Evolutionary conservation across 2,113 vertebrate species (phyloP), one percentile per base, ranked within the genome.

Genomic region (Propithecus coquereli): DNA sequence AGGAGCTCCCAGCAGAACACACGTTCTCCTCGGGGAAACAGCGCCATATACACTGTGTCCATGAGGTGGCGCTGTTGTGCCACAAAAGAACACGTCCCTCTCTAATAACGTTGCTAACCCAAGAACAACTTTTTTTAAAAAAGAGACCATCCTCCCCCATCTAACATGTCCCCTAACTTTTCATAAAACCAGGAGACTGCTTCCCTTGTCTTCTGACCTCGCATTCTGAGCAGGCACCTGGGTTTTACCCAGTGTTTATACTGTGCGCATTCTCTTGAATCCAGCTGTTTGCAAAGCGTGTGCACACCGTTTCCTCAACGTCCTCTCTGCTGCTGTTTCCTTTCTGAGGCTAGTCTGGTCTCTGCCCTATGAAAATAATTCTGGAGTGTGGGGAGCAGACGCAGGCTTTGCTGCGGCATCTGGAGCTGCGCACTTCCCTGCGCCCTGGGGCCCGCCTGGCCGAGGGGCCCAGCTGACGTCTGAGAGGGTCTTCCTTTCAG

Each of bases 1-100:
- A 50, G 20, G n/a, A 50, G 5, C 65, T 27, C 34, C 47, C 7
- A 37, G 40, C 8, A 17, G 34, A 27, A 16, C 3, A 32, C 84
- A 40, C 14, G 23, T 23, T 80, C 2, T 1, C n/a, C 54, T 54
- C 10, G 6, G 23, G 52, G 40, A 73, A 32, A 52, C 73, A 4
- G 68, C 32, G 68, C 94, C 70, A 96, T 97, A 70, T 94, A 77
- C 54, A 9, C 30, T 94, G 16, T 96, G 93, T 73, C 98, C 98
- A 98, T 93, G 70, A 98, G 98, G 96, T 98, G 98, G 98, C 95
- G 97, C 96, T 95, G 84, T 98, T 98, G 98, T 94, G 97, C 96
- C 96, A 61, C 94, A 87, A 97, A 98, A 98, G 92, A 95, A 40
- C 73, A 40, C 9, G 2, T 7, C 10, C 4, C 8, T 71, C 70